Conservation (phyloP, 2,888 invertebrate genomes). For the Orchesellides sinensis region DNA sequence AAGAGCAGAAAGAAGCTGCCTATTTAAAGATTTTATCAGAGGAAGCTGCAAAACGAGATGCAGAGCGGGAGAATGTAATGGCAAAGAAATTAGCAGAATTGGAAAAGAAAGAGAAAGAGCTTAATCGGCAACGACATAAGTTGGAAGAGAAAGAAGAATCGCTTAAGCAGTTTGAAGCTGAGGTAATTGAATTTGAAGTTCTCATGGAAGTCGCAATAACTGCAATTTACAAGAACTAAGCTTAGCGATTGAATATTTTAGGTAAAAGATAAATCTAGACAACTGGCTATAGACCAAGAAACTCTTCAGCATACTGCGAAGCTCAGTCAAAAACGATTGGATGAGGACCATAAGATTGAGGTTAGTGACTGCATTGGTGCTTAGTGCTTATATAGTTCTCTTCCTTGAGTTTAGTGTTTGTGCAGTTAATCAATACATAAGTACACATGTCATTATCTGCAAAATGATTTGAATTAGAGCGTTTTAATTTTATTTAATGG, state of each 20-base stretch:
- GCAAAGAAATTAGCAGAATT: constrained; percentile 41
- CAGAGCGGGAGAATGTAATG: constrained; percentile 53
- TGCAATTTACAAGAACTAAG: too few species aligned
- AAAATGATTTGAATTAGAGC: too few species aligned
- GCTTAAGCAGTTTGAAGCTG: constrained; percentile 42
- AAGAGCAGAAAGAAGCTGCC: constrained; percentile 59
- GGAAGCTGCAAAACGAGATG: constrained; percentile 62
- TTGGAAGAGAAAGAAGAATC: constrained; percentile 45
- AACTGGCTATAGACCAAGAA: constrained; percentile 44
- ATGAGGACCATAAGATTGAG: constrained; percentile 64
- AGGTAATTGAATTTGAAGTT: too few species aligned
- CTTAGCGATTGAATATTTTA: constrained; percentile 17
- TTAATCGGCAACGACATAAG: neutral
- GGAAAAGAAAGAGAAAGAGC: constrained; percentile 57
- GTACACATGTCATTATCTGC: neutral
- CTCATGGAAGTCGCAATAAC: too few species aligned
- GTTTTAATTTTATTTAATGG: neutral
- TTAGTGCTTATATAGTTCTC: too few species aligned
- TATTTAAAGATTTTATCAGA: constrained; percentile 68
- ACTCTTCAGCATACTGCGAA: constrained; percentile 41
- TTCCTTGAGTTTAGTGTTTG: too few species aligned
- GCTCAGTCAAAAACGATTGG: constrained; percentile 26
- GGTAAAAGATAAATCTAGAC: constrained; percentile 49
- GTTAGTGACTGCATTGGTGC: constrained; percentile 6
- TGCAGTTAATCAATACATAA: neutral